Evolutionary conservation across 2,113 vertebrate species (phyloP).

Genomic region (Oryzias javanicus): DNA sequence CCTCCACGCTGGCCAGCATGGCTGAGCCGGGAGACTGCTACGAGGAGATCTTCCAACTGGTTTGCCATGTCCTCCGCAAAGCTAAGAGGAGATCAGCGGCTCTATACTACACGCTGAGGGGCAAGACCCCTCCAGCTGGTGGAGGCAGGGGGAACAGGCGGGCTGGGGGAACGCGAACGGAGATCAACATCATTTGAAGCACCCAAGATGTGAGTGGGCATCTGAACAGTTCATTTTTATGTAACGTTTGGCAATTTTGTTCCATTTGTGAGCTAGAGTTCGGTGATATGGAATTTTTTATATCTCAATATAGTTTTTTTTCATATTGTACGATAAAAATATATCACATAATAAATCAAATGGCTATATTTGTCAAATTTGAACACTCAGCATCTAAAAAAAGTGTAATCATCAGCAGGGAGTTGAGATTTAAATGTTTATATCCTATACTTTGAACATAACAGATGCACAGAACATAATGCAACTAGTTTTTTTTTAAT

Average conservation of each 20-base stretch:
- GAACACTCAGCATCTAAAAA: too few relatives aligned
- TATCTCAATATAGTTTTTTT: too few relatives aligned
- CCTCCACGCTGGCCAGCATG: conserved; percentile 94
- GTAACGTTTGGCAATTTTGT: conserved; percentile 8
- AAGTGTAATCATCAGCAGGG: too few relatives aligned
- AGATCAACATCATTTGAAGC: conserved; percentile 62
- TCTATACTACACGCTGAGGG: conserved; percentile 87
- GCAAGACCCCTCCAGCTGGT: conserved; percentile 75
- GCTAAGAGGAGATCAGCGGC: conserved; percentile 89
- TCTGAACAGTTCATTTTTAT: conserved; percentile 12
- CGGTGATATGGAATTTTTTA: too few relatives aligned
- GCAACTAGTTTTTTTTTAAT: too few relatives aligned
- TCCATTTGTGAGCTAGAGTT: neutral
- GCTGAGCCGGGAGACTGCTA: conserved; percentile 96
- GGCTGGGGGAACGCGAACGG: conserved; percentile 67
- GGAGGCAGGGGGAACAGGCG: conserved; percentile 58
- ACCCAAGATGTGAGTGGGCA: conserved; percentile 64
- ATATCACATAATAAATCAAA: too few relatives aligned
- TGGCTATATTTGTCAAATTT: too few relatives aligned
- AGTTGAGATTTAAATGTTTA: too few relatives aligned
- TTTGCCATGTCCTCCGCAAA: conserved; percentile 95
- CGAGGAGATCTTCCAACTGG: conserved; percentile 95
- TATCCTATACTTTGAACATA: too few relatives aligned
- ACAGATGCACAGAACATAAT: too few relatives aligned
- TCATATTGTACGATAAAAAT: too few relatives aligned